A percentile compares a stretch with the other conserved stretches of the same genome.
phyloP scores from a whole-genome alignment of 2,888 invertebrate genomes.

The Apamea anceps region DNA sequence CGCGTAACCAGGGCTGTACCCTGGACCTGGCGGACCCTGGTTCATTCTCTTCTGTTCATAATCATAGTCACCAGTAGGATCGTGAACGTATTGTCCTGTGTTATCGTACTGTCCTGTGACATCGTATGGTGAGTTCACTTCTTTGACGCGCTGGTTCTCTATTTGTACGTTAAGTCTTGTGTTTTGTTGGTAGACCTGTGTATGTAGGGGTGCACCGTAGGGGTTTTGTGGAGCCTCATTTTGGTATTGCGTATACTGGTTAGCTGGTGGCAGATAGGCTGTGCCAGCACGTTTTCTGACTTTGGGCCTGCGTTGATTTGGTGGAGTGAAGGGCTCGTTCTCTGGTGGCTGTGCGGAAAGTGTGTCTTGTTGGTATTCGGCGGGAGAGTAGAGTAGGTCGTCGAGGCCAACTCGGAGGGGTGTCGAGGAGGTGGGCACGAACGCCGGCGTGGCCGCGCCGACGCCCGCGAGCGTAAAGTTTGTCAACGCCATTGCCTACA shows the following conservation, averaged over 20 bases:
- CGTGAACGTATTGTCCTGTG: conserved; percentile 86
- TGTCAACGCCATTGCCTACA: conserved; percentile 86
- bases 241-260: conserved; percentile 85
- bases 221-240: conserved; percentile 83
- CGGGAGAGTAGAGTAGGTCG: conserved; percentile 86
- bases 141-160: conserved; percentile 85
- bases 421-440: conserved; percentile 77
- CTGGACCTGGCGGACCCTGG: conserved; percentile 73
- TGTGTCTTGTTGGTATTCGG: conserved; percentile 77
- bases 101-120: conserved; percentile 86
- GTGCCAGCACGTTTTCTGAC: conserved; percentile 87
- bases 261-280: conserved; percentile 85
- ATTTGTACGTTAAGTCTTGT: conserved; percentile 82
- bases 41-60: conserved; percentile 84
- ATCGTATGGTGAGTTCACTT: conserved; percentile 81
- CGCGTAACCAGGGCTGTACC: conserved; percentile 83
- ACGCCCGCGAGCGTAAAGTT: conserved; percentile 85
- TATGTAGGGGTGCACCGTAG: conserved; percentile 80
- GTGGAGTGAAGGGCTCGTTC: conserved; percentile 80
- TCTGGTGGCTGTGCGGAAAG: conserved; percentile 69
- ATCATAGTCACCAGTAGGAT: conserved; percentile 87
- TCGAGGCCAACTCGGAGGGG: conserved; percentile 83
- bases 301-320: conserved; percentile 81
- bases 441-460: conserved; percentile 80
- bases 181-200: conserved; percentile 85